Conservation (phyloP, 1,140 invertebrate genomes). For the Wasmannia auropunctata region DNA sequence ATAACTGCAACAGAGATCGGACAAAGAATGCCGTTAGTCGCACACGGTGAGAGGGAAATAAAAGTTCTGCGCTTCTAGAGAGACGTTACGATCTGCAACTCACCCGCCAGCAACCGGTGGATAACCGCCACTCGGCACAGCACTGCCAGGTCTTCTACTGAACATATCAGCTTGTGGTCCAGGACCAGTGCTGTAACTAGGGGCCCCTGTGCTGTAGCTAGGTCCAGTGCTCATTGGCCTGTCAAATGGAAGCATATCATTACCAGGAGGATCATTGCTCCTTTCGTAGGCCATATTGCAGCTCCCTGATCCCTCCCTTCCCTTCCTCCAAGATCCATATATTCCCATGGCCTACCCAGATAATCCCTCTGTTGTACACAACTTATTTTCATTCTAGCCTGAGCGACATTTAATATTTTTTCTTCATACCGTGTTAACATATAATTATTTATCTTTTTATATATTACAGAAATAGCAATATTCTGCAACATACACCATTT, state of each 20-base stretch:
- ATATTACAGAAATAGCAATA: slow-evolving; percentile 7
- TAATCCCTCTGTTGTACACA: slow-evolving; percentile 69
- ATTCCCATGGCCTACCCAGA: slow-evolving; percentile 66
- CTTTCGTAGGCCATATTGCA: slow-evolving; percentile 65
- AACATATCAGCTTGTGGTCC: slow-evolving; percentile 84
- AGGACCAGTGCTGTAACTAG: slow-evolving; percentile 83
- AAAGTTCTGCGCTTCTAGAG: no score
- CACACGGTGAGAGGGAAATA: neutral
- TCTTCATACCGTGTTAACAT: neutral
- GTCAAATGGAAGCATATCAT: slow-evolving; percentile 73
- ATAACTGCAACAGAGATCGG: slow-evolving; percentile 76
- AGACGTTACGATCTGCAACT: slow-evolving; percentile 55
- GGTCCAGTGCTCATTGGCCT: slow-evolving; percentile 83
- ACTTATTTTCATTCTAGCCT: slow-evolving; percentile 70
- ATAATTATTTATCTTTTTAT: neutral
- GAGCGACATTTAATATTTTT: slow-evolving; percentile 22
- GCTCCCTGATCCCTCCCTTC: slow-evolving; percentile 66
- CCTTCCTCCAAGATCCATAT: slow-evolving; percentile 67
- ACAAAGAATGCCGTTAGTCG: neutral
- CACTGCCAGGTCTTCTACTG: slow-evolving; percentile 83
- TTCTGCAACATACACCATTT: neutral
- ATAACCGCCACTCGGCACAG: slow-evolving; percentile 82
- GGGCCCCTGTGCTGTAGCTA: slow-evolving; percentile 82
- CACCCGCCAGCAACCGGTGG: slow-evolving; percentile 82
- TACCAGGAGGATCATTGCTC: slow-evolving; percentile 65